Conservation (phyloP, 2,888 invertebrate genomes). For the Lymantria monacha region DNA sequence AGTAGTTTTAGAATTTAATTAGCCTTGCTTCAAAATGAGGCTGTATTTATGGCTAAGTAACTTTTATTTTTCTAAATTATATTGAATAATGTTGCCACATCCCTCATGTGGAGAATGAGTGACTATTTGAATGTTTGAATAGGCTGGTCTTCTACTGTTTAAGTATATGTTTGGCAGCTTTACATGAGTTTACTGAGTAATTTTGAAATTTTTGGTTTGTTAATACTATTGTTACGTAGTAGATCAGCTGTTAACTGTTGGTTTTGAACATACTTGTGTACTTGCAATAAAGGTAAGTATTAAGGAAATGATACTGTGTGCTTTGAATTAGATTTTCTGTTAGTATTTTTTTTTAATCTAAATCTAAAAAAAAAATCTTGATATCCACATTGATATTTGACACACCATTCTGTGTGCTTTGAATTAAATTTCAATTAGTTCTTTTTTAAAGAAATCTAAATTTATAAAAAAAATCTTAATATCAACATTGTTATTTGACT, state of each 20-base stretch:
- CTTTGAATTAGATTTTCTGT: conserved; percentile 4
- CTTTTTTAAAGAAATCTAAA: no score
- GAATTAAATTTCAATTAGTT: no score
- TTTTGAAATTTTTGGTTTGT: conserved; percentile 32
- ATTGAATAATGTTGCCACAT: conserved; percentile 31
- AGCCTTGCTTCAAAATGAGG: conserved; percentile 41
- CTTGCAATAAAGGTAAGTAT: conserved; percentile 44
- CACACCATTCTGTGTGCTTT: no score
- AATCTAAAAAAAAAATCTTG: no score
- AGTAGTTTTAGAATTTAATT: conserved; percentile 39
- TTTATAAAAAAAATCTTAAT: no score
- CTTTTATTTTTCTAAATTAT: conserved; percentile 67
- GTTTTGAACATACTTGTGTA: conserved; percentile 39
- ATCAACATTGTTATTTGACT: no score
- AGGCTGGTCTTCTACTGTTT: conserved; percentile 65
- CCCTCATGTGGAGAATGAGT: conserved; percentile 60
- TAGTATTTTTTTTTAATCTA: no score
- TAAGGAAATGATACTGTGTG: conserved; percentile 8
- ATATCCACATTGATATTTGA: no score
- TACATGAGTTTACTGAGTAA: conserved; percentile 19
- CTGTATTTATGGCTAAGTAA: conserved; percentile 52
- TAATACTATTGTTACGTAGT: conserved; percentile 38
- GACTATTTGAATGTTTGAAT: conserved; percentile 80
- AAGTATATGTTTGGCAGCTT: conserved; percentile 31
- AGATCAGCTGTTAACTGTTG: conserved; percentile 51